These are phyloP conservation scores for Avahi laniger DNA, from an alignment of 2,797 vertebrate genomes.

Conservation along the genomic window DNA sequence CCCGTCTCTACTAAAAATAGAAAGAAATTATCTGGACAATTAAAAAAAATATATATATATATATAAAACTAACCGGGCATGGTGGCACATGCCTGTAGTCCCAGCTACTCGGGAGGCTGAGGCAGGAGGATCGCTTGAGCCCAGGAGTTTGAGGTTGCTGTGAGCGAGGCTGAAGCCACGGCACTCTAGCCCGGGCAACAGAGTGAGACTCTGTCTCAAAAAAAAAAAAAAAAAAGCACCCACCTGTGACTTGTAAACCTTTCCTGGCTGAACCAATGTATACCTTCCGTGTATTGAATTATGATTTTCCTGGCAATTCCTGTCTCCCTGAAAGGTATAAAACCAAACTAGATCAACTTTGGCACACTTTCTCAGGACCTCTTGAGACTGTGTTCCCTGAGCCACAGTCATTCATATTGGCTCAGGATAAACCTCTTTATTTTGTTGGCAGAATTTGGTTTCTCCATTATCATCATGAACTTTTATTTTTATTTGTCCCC, in stretches of 20 bases:
- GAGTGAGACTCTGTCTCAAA: no score
- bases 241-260: not conserved
- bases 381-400: not conserved
- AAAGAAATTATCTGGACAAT: no score
- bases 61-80: no score
- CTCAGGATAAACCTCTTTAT: not conserved
- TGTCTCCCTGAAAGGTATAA: not conserved
- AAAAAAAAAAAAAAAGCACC: not conserved
- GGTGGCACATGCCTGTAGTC: no score
- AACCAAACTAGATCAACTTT: not conserved
- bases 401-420: not conserved
- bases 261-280: not conserved
- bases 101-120: no score
- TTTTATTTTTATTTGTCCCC: not conserved
- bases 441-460: not conserved
- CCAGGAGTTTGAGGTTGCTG: no score
- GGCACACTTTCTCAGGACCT: not conserved
- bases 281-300: not conserved
- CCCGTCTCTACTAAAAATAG: no score
- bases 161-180: no score
- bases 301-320: not conserved
- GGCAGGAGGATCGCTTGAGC: no score
- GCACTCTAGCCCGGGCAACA: no score
- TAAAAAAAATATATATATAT: no score
- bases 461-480: not conserved